A percentile compares a stretch with the other conserved stretches of the same genome.
Evolutionary conservation across 2,888 invertebrate species (phyloP).

Genomic region (Doris montereyensis): DNA sequence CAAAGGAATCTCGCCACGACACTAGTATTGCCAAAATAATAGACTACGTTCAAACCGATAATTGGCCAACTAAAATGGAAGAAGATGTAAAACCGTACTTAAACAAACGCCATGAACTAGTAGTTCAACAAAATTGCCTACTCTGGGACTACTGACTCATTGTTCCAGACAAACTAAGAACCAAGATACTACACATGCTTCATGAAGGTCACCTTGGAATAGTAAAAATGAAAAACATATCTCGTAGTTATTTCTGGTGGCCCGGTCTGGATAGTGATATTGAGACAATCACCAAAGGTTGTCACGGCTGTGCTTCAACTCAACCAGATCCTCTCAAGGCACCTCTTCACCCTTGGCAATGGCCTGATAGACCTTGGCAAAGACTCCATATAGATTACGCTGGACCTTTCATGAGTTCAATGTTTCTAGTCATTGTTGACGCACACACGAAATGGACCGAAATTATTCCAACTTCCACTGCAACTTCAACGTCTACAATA

Average conservation of each 20-base stretch:
- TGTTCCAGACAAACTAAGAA: too few species aligned
- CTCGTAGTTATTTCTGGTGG: not conserved
- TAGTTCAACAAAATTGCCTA: not conserved
- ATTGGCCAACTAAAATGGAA: constrained; percentile 23
- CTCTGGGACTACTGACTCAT: not conserved
- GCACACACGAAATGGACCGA: not conserved
- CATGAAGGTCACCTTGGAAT: not conserved
- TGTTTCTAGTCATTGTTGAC: not conserved
- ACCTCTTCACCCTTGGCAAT: too few species aligned
- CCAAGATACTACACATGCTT: too few species aligned
- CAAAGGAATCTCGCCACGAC: constrained; percentile 6
- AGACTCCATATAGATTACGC: not conserved
- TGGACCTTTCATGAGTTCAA: not conserved
- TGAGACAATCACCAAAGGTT: too few species aligned
- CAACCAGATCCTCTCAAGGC: too few species aligned
- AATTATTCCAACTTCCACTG: not conserved
- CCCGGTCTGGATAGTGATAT: not conserved
- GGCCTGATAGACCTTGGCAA: too few species aligned
- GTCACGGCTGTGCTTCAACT: too few species aligned
- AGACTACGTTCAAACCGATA: not conserved
- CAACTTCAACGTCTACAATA: constrained; percentile 18
- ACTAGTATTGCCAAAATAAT: constrained; percentile 13
- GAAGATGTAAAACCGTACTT: not conserved
- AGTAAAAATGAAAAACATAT: not conserved
- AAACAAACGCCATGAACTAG: not conserved